These are phyloP conservation scores for Kobus ellipsiprymnus DNA, from an alignment of 2,113 vertebrate species.

Conservation along the genomic window DNA sequence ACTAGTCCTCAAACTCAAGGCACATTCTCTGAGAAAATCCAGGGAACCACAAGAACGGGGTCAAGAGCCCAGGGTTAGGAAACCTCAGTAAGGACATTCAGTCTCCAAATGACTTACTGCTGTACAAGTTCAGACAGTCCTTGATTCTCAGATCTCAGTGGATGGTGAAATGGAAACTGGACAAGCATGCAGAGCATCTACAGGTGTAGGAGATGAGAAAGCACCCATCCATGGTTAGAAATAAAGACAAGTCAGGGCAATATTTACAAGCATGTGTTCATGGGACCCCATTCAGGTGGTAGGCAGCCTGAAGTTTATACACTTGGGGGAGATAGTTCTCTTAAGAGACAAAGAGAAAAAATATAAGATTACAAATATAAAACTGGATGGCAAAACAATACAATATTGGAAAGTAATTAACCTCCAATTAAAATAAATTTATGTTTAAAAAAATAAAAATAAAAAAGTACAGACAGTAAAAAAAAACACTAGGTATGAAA, in stretches of 20 bases:
- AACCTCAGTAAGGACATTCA: background rate
- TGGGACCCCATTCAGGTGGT: too few relatives aligned
- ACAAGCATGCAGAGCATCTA: background rate
- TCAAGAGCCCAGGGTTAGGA: background rate
- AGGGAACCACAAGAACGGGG: background rate
- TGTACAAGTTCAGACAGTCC: accelerated
- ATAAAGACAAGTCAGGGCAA: background rate
- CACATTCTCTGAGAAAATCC: background rate
- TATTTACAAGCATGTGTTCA: background rate
- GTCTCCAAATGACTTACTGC: background rate
- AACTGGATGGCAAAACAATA: background rate
- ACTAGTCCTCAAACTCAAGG: background rate
- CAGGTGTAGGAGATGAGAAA: background rate
- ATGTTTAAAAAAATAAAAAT: too few relatives aligned
- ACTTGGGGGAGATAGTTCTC: background rate
- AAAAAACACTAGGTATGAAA: background rate
- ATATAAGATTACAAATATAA: background rate
- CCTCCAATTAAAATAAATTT: too few relatives aligned
- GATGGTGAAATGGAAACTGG: background rate
- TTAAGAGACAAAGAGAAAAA: background rate
- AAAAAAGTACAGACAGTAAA: too few relatives aligned
- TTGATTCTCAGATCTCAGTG: background rate
- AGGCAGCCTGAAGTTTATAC: background rate
- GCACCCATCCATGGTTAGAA: background rate
- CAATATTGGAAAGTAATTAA: too few relatives aligned